A percentile compares a stretch with the other conserved stretches of the same genome.
These are phyloP conservation scores for Protaetia brevitarsis DNA, from an alignment of 1,140 invertebrate species.

Conservation along the genomic window DNA sequence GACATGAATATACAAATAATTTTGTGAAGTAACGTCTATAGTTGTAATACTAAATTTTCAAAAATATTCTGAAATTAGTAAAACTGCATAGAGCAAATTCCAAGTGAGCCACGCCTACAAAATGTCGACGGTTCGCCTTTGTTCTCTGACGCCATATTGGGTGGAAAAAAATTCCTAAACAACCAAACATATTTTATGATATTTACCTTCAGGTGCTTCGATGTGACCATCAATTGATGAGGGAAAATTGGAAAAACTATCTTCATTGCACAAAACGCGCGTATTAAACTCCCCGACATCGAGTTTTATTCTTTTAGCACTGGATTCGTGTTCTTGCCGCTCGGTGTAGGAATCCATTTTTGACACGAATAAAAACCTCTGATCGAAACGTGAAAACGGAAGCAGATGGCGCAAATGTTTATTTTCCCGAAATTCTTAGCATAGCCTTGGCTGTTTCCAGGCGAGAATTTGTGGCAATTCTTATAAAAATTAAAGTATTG, in stretches of 20 bases:
- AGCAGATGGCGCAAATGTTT: constrained; percentile 25
- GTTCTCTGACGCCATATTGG: constrained; percentile 47
- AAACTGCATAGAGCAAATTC: constrained; percentile 7
- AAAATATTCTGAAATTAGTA: constrained; percentile 18
- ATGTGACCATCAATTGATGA: constrained; percentile 36
- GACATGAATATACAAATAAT: background rate
- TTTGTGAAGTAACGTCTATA: constrained; percentile 3
- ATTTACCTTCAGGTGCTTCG: constrained; percentile 47
- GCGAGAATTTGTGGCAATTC: background rate
- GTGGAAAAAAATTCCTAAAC: constrained; percentile 44
- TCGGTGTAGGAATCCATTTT: constrained; percentile 48
- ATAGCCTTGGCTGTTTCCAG: background rate
- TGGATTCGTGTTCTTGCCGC: constrained; percentile 45
- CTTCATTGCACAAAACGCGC: constrained; percentile 41
- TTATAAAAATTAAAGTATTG: constrained; percentile 2
- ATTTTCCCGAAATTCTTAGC: constrained; percentile 23
- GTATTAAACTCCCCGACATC: constrained; percentile 39
- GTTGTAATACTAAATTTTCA: background rate
- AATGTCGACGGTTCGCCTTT: constrained; percentile 43
- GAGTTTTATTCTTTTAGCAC: constrained; percentile 46
- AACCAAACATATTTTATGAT: constrained; percentile 48
- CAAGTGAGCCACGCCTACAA: constrained; percentile 44
- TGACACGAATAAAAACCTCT: constrained; percentile 46
- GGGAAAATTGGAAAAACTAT: constrained; percentile 43
- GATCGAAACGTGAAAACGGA: constrained; percentile 9